A percentile compares a stretch with the other conserved stretches of the same genome.
These are phyloP conservation scores for Cyprinodon variegatus DNA, from an alignment of 2,113 vertebrate species.

Conservation along the genomic window DNA sequence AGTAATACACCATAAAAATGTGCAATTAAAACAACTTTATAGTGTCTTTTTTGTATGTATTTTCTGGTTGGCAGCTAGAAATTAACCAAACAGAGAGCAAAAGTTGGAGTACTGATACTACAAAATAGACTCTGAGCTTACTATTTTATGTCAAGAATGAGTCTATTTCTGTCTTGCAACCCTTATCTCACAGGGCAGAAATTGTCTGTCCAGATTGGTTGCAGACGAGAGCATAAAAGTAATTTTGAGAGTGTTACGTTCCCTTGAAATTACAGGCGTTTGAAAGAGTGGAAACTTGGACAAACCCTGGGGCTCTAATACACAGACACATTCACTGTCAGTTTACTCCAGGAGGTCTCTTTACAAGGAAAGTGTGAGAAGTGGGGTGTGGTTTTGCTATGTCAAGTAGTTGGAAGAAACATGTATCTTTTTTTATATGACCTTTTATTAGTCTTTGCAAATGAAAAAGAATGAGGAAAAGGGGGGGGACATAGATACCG, in stretches of 20 bases:
- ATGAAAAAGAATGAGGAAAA: too few species aligned
- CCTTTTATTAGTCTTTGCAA: not conserved
- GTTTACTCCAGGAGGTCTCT: not conserved
- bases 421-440: not conserved
- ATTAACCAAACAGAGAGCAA: not conserved
- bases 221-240: slow-evolving; percentile 3
- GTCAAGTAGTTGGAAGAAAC: not conserved
- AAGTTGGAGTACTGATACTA: not conserved
- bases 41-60: not conserved
- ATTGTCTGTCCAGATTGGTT: not conserved
- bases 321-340: slow-evolving; percentile 1
- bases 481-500: not conserved
- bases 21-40: not conserved
- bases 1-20: not conserved
- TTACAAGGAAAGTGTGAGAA: not conserved
- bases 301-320: not conserved
- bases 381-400: not conserved
- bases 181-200: not conserved
- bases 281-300: not conserved
- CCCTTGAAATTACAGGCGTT: not conserved
- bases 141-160: not conserved
- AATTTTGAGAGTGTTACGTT: not conserved
- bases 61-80: not conserved
- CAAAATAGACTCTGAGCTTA: not conserved
- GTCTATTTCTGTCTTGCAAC: not conserved